Conservation (phyloP, 2,797 vertebrate genomes). For the Onychomys torridus region DNA sequence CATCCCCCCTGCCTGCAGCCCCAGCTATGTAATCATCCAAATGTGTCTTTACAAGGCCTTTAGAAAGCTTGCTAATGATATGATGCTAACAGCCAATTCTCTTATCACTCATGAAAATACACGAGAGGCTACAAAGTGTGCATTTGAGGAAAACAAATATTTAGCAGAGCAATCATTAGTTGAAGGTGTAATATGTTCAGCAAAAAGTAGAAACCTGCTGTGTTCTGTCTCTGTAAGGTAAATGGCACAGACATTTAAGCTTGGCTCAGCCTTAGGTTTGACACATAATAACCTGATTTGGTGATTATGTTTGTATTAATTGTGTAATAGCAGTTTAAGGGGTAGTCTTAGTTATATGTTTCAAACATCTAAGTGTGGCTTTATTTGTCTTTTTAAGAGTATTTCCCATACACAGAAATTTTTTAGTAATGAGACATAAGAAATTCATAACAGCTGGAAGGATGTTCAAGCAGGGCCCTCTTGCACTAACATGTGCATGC, state of each 20-base stretch:
- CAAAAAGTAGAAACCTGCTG: not conserved
- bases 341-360: not conserved
- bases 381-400: not conserved
- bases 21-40: not conserved
- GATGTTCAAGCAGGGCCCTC: not conserved
- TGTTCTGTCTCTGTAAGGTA: not conserved
- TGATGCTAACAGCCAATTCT: not conserved
- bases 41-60: not conserved
- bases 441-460: not conserved
- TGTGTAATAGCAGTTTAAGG: not conserved
- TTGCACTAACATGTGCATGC: not conserved
- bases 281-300: not conserved
- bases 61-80: not conserved
- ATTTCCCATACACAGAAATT: not conserved
- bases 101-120: not conserved
- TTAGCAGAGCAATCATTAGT: not conserved
- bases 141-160: conserved; percentile 20
- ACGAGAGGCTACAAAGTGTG: not conserved
- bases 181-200: not conserved
- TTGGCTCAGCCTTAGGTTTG: conserved; percentile 2
- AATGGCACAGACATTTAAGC: not conserved
- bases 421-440: not conserved
- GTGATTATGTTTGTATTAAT: not conserved
- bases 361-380: not conserved
- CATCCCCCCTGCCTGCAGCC: not conserved